Conservation (phyloP, 2,888 invertebrate species). For the Tipula vernalis region DNA sequence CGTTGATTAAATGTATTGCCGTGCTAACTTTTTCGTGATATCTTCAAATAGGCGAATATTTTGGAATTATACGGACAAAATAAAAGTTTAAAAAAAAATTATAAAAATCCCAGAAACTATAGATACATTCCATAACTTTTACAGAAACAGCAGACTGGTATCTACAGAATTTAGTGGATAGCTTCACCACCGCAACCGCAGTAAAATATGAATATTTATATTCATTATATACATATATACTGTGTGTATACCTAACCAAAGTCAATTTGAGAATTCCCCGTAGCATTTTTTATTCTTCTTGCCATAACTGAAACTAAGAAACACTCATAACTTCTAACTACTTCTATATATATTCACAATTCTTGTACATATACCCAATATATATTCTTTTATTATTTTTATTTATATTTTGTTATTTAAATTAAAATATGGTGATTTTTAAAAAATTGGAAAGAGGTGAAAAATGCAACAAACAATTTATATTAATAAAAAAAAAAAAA, state of each 20-base stretch:
- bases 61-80: too few species aligned
- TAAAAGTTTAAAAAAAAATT: too few species aligned
- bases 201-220: too few species aligned
- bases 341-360: background rate
- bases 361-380: background rate
- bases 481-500: background rate
- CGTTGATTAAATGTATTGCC: too few species aligned
- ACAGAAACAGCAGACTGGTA: too few species aligned
- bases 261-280: background rate
- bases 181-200: too few species aligned
- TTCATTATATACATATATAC: too few species aligned
- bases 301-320: background rate
- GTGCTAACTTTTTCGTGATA: too few species aligned
- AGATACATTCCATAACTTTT: too few species aligned
- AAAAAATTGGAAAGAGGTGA: background rate
- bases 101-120: too few species aligned
- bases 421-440: background rate
- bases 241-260: background rate
- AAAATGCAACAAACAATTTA: background rate
- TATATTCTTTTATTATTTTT: background rate
- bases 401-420: background rate
- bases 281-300: background rate
- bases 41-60: too few species aligned
- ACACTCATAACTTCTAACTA: background rate
- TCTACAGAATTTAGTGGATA: too few species aligned